Base-by-base conservation (phyloP, 2,797 vertebrate species). In the Macropodus opercularis region DNA sequence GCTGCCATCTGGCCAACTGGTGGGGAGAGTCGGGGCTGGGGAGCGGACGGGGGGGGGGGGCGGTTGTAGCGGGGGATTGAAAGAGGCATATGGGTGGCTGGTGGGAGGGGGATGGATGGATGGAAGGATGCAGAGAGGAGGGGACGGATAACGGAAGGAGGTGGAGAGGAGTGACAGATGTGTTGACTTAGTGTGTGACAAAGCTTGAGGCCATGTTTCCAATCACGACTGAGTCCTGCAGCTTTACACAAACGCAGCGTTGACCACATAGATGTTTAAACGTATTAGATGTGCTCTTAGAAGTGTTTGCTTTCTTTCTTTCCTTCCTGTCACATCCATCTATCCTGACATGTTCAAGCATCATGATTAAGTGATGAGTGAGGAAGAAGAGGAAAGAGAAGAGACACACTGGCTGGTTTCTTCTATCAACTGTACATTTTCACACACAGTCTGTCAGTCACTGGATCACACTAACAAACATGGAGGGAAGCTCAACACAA, bases 121-220 rank as follows among this genome's bases (percentile, higher is more conserved):
- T 32, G 51, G 27, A 60, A 12, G 36, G 50, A 43, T 24, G 22
- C 21, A 48, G 53, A 55, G 61, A 48, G 43, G 48, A 54, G 21
- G 13, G 35, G 56, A 24, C 2, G n/a, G 35, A 8, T 17, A 38
- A 8, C 15, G 46, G 55, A 72, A 63, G 62, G 62, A 52, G 74
- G 61, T 29, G 49, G 13, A 49, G 52, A 63, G 43, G 64, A 53
- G 60, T 76, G 76, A 80, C 84, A 86, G 82, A 84, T 87, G 76
- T 78, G 74, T 77, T 80, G 82, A 80, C 73, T 72, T 75, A 44
- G 46, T 42, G 63, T 51, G 53, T 29, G 35, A 59, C 58, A 57
- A 81, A 54, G 63, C 51, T 43, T 62, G 62, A 60, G 69, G 64
- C 31, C 38, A 63, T 59, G 42, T 46, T 78, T 59, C 67, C 34